phyloP scores from a whole-genome alignment of 1,140 invertebrate species.

The Physella acuta region DNA sequence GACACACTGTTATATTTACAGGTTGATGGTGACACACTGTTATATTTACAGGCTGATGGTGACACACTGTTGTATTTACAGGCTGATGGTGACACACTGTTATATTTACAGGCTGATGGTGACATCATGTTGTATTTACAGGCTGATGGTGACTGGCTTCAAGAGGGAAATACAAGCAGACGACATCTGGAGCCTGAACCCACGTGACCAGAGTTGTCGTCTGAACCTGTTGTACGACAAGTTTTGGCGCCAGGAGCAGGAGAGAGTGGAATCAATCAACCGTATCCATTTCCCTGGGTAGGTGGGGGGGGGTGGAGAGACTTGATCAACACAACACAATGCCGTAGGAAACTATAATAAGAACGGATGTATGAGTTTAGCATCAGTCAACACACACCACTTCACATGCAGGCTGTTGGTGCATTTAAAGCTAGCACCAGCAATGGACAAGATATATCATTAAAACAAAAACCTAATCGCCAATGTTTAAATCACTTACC shows the following conservation, averaged over 20 bases:
- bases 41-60: background rate
- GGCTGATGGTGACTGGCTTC: slow-evolving; percentile 78
- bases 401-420: no score
- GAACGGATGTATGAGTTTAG: no score
- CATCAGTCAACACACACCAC: no score
- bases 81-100: background rate
- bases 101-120: background rate
- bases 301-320: no score
- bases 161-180: slow-evolving; percentile 73
- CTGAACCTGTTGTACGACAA: slow-evolving; percentile 83
- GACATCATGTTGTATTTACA: slow-evolving; percentile 18
- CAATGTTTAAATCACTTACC: background rate
- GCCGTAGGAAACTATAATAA: no score
- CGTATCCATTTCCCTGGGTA: slow-evolving; percentile 1
- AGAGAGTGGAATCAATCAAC: slow-evolving; percentile 3
- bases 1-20: background rate
- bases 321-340: no score
- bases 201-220: slow-evolving; percentile 76
- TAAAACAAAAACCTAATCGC: no score
- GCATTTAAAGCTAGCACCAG: no score
- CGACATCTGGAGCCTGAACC: slow-evolving; percentile 88
- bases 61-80: background rate
- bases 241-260: slow-evolving; percentile 70
- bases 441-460: no score
- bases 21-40: background rate